These are phyloP conservation scores for Rousettus leschenaultii DNA, from an alignment of 2,113 vertebrate genomes.

Conservation along the genomic window DNA sequence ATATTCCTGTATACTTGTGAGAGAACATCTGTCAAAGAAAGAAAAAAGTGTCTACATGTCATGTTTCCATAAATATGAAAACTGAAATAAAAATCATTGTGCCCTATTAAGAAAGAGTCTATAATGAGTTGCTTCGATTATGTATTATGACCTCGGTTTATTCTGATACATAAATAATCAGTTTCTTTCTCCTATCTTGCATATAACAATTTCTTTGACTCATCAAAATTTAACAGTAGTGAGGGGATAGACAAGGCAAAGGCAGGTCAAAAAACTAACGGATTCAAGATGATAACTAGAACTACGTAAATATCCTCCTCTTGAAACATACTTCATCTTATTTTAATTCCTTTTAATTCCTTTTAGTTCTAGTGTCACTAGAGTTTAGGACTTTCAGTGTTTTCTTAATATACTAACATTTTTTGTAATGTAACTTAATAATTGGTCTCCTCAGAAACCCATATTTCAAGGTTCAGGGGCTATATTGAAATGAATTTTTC, in stretches of 20 bases:
- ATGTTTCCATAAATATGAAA: constrained; percentile 61
- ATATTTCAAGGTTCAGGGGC: background rate
- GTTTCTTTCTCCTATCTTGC: constrained; percentile 43
- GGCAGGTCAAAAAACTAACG: background rate
- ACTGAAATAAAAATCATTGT: constrained; percentile 70
- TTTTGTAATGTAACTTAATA: background rate
- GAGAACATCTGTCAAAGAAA: constrained; percentile 21
- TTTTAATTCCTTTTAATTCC: background rate
- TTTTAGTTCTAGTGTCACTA: background rate
- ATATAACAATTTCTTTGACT: background rate
- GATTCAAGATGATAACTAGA: too few species aligned
- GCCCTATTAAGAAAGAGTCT: constrained; percentile 8
- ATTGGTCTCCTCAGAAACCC: background rate
- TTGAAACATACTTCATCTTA: fast-evolving
- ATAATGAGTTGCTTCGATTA: constrained; percentile 59
- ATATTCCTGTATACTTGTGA: background rate
- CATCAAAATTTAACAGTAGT: background rate
- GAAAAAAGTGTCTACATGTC: background rate
- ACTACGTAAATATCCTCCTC: too few species aligned
- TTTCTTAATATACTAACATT: background rate
- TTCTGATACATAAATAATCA: constrained; percentile 60
- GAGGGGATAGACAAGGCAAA: background rate
- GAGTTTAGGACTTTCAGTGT: background rate
- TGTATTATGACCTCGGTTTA: constrained; percentile 44
- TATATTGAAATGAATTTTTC: background rate